Evolutionary conservation across 2,888 invertebrate species (phyloP), one percentile per base, ranked within the genome.

Genomic region (Ophioninae sp.): DNA sequence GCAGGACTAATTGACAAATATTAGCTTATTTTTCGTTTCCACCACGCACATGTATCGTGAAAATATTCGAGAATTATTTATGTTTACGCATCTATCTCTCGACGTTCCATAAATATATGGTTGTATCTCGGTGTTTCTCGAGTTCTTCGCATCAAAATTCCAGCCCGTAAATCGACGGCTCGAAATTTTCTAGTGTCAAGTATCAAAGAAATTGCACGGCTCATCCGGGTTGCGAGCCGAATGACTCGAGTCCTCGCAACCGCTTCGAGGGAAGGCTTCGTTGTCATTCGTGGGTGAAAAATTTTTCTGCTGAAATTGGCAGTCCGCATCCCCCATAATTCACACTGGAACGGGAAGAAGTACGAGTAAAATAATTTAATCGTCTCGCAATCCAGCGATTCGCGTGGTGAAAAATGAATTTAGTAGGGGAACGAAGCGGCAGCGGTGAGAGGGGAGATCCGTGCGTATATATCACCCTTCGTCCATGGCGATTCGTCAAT

Each of bases 401-500:
- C 2, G 30, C 30, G n/a, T n/a, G 57, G 13, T 8, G 57, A 57
- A 37, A 37, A 57, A 64, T 41, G 5, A n/a, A 44, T 41, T 61
- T 17, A 61, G 7, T 73, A 61, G 5, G 7, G 59, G 41, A 41
- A n/a, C 20, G 20, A 67, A 41, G 65, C 8, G 64, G 17, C 7
- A 37, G 17, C 50, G 37, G 30, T 6, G 6, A 30, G 30, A 30
- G 30, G 30, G 3, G 30, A 3, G 3, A 30, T 41, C 57, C 10
- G 30, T 57, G 37, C 30, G 8, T 70, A 50, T 39, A 75, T 74
- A 65, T 10, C 68, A 62, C 30, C n/a, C 50, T 73, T 50, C 39
- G 39, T 56, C 61, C 62, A 50, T 39, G n/a, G 62, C 64, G 50
- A 50, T 13, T 30, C 13, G 50, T 65, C 61, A 69, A 74, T 81